Evolutionary conservation across 2,797 vertebrate species (phyloP).

Genomic region (Triplophysa yarkandensis): DNA sequence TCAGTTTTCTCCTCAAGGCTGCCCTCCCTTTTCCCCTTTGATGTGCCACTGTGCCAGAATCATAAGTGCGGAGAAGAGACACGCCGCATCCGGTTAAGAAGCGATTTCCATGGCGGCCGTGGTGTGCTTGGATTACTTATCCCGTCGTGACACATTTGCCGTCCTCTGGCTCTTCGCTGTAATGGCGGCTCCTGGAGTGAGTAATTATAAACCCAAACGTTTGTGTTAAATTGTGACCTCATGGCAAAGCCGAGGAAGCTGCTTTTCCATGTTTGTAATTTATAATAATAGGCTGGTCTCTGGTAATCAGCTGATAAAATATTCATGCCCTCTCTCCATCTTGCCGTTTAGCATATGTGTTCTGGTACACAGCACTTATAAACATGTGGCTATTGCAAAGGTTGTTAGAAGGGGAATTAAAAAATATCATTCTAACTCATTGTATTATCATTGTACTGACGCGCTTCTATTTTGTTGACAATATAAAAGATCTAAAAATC

Average conservation of each 20-base stretch:
- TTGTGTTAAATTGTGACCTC: slow-evolving; percentile 62
- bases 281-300: slow-evolving; percentile 24
- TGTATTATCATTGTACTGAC: too few species aligned
- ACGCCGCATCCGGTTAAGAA: slow-evolving; percentile 54
- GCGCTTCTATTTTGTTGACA: too few species aligned
- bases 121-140: slow-evolving; percentile 57
- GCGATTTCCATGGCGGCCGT: slow-evolving; percentile 49
- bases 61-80: slow-evolving; percentile 45
- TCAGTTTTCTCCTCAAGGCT: slow-evolving; percentile 43
- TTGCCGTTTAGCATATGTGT: background rate
- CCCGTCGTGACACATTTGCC: slow-evolving; percentile 66
- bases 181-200: slow-evolving; percentile 66
- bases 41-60: slow-evolving; percentile 47
- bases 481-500: too few species aligned
- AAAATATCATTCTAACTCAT: too few species aligned
- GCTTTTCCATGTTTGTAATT: slow-evolving; percentile 49
- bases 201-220: slow-evolving; percentile 69
- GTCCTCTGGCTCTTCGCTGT: slow-evolving; percentile 52
- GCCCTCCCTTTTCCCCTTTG: slow-evolving; percentile 36
- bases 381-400: too few species aligned
- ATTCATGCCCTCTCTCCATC: background rate
- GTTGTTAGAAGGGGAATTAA: too few species aligned
- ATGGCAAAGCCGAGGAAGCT: slow-evolving; percentile 48
- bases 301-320: slow-evolving; percentile 29
- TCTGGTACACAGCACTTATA: background rate